Evolutionary conservation across 2,113 vertebrate genomes (phyloP).

Genomic region (Notarius quadriscutis): DNA sequence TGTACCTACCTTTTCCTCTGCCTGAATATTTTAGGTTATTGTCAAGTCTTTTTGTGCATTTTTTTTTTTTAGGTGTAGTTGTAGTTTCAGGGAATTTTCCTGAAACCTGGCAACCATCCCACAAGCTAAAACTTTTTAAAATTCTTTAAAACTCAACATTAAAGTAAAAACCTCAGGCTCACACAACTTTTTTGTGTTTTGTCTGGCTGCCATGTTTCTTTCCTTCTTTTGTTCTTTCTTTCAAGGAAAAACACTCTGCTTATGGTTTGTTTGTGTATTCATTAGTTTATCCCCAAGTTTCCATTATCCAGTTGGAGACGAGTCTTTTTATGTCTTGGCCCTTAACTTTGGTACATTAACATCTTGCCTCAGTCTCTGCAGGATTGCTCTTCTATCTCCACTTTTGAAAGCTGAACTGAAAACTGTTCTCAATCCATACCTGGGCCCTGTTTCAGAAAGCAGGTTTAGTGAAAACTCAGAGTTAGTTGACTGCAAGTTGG

Average conservation of each 20-base stretch:
- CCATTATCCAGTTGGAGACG: background rate
- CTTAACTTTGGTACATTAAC: background rate
- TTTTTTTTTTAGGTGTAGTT: background rate
- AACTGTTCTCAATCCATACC: background rate
- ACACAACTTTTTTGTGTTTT: background rate
- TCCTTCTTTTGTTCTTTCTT: background rate
- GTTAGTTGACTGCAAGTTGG: too few species aligned
- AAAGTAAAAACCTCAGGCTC: background rate
- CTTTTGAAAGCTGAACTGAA: background rate
- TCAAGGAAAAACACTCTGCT: background rate
- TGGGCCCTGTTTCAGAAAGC: too few species aligned
- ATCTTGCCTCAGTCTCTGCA: background rate
- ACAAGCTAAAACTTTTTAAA: background rate
- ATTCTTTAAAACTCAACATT: background rate
- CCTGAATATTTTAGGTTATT: background rate
- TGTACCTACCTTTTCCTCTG: background rate
- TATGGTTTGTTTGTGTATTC: background rate
- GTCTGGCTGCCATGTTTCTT: background rate
- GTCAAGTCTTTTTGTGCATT: background rate
- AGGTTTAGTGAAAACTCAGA: too few species aligned
- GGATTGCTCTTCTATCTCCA: background rate
- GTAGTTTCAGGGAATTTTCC: background rate
- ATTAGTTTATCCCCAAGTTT: background rate
- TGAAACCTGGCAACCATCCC: background rate
- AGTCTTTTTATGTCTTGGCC: background rate